Base-by-base conservation (phyloP, 2,113 vertebrate species). In the Thomomys bottae region DNA sequence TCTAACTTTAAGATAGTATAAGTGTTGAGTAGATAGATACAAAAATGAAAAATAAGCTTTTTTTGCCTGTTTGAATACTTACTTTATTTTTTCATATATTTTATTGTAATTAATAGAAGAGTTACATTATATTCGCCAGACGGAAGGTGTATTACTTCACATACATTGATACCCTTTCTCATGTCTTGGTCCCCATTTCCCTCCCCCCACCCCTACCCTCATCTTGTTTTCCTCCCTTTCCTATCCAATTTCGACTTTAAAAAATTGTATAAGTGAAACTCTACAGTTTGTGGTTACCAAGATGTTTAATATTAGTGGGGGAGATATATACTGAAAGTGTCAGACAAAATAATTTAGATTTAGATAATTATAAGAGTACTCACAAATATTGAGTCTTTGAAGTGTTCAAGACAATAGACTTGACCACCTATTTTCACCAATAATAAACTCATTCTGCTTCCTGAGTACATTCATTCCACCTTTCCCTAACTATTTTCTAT, bases 341-440 rank as follows among this genome's bases (percentile, higher is more conserved):
- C 14, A 72, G 18, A 49, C 79, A 78, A 86, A 82, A 76, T 2
- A 80, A 34, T 54, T 23, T 87, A 36, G 21, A 17, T 78, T 81
- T 71, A 91, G 14, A 49, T 84, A 94, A 87, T 61, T 79, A 82
- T 80, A 75, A 87, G 83, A 68, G 4, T 89, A 23, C n/a, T 89
- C 23, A 83, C 45, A 90, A 80, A 92, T 79, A 91, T n/a, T 49
- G 26, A 92, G 36, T 66, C 38, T 20, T 67, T 89, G 32, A 36
- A 59, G 42, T 67, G 5, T 57, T 34, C 26, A 5, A 82, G 32
- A 9, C 34, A 61, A 9, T 86, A 32, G 6, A 24, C 32, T 83
- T 88, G 83, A 80, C 34, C 15, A 72, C 59, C 88, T 84, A 77
- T 15, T 86, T 92, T 70, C 71, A 38, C 87, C 89, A 73, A 71